Percentiles rank a stretch among this genome's conserved stretches.
phyloP scores from a whole-genome alignment of 2,797 vertebrate genomes.

The Champsocephalus gunnari region DNA sequence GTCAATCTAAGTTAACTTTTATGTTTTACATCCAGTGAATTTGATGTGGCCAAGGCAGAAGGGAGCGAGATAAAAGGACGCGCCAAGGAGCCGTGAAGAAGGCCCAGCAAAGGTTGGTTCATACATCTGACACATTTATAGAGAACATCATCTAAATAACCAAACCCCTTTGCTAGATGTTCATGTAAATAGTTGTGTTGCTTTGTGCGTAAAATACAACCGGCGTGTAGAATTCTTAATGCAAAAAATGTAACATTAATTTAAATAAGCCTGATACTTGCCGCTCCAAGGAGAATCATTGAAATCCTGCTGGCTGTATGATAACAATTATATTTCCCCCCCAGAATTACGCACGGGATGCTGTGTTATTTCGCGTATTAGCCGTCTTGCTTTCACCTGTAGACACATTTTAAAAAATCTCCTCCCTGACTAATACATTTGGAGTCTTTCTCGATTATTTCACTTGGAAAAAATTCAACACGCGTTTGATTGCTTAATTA shows the following conservation, averaged over 20 bases:
- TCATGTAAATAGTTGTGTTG: background rate
- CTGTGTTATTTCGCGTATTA: background rate
- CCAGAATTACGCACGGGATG: background rate
- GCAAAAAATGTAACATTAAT: slow-evolving; percentile 1
- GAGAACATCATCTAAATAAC: background rate
- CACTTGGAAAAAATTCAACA: background rate
- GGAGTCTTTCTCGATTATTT: background rate
- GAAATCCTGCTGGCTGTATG: background rate
- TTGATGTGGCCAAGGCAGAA: slow-evolving; percentile 21
- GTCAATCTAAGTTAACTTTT: slow-evolving; percentile 51
- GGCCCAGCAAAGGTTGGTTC: slow-evolving; percentile 72
- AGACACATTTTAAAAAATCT: slow-evolving; percentile 1
- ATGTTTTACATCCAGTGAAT: slow-evolving; percentile 15
- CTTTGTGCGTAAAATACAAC: background rate
- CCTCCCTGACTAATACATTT: background rate
- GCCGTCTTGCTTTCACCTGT: background rate
- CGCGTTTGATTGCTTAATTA: background rate
- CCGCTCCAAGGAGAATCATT: background rate
- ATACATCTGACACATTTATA: slow-evolving; percentile 16
- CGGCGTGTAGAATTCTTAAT: background rate
- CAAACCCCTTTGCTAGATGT: background rate
- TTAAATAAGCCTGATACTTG: slow-evolving; percentile 18
- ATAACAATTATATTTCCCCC: background rate
- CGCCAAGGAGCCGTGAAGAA: slow-evolving; percentile 36
- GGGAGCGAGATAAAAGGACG: slow-evolving; percentile 31